Conservation (phyloP, 2,797 vertebrate species). For the Myoxocephalus aenaeus region DNA sequence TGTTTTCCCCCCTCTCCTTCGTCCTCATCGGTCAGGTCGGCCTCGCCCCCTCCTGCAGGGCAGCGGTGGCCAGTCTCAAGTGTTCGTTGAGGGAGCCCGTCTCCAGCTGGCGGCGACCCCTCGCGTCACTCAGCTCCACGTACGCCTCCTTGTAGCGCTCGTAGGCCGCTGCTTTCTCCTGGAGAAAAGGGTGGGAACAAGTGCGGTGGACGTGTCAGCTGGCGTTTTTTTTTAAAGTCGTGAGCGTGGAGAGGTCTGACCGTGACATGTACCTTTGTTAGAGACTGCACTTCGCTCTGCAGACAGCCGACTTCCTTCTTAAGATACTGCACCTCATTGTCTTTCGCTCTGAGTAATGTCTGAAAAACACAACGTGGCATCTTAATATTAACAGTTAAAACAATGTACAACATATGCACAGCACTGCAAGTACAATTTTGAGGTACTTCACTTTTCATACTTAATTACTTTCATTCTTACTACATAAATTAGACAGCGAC, state of each 20-base stretch:
- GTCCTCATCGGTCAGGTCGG: slow-evolving; percentile 70
- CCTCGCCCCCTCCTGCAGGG: slow-evolving; percentile 85
- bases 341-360: slow-evolving; percentile 92
- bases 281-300: slow-evolving; percentile 90
- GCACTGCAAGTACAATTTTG: not conserved
- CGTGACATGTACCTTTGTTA: slow-evolving; percentile 86
- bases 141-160: slow-evolving; percentile 92
- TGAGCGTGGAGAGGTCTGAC: not conserved
- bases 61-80: slow-evolving; percentile 88
- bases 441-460: not conserved
- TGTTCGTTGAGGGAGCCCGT: slow-evolving; percentile 90
- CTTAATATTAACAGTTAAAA: not conserved
- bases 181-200: slow-evolving; percentile 20
- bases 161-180: slow-evolving; percentile 92
- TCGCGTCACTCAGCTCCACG: slow-evolving; percentile 88
- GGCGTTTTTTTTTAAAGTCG: not conserved
- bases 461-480: too few species aligned
- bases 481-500: not conserved
- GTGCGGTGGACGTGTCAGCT: not conserved
- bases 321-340: slow-evolving; percentile 92
- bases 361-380: slow-evolving; percentile 62
- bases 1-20: slow-evolving; percentile 3
- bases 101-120: slow-evolving; percentile 87
- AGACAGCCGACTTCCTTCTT: slow-evolving; percentile 93
- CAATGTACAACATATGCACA: not conserved